Conservation (phyloP, 2,797 vertebrate genomes). For the Smutsia gigantea region DNA sequence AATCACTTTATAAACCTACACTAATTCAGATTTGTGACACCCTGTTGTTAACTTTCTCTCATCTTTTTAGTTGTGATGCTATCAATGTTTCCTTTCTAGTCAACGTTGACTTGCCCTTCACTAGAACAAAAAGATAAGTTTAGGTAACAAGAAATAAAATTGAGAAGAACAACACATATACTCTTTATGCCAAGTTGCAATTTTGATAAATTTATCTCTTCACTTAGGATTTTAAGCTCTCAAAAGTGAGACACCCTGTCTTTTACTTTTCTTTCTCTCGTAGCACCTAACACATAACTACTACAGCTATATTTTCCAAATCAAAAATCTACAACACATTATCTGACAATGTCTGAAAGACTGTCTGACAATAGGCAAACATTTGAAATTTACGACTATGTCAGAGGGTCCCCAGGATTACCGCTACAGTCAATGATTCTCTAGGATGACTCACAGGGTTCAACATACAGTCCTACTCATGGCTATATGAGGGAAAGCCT, state of each 20-base stretch:
- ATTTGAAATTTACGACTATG: background rate
- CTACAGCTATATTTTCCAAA: background rate
- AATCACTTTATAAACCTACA: slow-evolving; percentile 4
- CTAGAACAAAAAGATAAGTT: slow-evolving; percentile 15
- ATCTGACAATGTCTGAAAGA: slow-evolving; percentile 16
- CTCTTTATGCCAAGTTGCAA: background rate
- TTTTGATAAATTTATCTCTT: slow-evolving; percentile 5
- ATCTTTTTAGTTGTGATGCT: slow-evolving; percentile 39
- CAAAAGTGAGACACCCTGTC: background rate
- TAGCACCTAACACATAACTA: background rate
- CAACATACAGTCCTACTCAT: background rate
- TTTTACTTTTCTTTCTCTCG: slow-evolving; percentile 23
- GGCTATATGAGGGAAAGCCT: background rate
- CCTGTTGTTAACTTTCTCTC: background rate
- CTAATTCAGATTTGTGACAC: slow-evolving; percentile 14
- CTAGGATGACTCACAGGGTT: background rate
- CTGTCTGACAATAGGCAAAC: background rate
- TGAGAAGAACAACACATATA: background rate
- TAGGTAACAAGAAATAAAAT: slow-evolving; percentile 2
- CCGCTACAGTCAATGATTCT: background rate
- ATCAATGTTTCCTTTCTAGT: background rate
- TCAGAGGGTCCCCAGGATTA: background rate
- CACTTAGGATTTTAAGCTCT: background rate
- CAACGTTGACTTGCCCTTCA: slow-evolving; percentile 26
- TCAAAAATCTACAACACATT: slow-evolving; percentile 10